These are phyloP conservation scores for Catharus ustulatus DNA, from an alignment of 2,797 vertebrate genomes.

Conservation along the genomic window DNA sequence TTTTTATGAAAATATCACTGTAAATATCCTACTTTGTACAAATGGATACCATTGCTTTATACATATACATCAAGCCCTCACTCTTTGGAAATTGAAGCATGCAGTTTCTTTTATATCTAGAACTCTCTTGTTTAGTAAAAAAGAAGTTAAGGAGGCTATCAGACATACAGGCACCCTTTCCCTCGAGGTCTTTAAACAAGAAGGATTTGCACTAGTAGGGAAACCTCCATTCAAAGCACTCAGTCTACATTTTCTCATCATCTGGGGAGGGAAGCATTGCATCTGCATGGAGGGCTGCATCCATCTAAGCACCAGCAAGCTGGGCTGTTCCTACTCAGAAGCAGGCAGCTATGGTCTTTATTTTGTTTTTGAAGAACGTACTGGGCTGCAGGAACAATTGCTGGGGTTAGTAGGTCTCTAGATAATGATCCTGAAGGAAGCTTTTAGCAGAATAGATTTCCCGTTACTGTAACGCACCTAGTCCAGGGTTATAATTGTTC, in stretches of 20 bases:
- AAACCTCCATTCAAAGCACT: rapidly evolving
- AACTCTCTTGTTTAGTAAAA: neutral
- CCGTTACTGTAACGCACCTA: neutral
- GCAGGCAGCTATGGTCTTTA: neutral
- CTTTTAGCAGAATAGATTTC: conserved; percentile 52
- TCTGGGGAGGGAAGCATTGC: neutral
- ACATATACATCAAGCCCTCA: neutral
- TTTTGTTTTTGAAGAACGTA: neutral
- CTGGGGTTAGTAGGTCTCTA: neutral
- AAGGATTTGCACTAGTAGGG: neutral
- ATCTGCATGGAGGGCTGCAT: neutral
- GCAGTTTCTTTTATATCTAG: neutral
- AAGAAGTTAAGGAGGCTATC: neutral
- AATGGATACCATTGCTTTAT: neutral
- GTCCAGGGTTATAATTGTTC: neutral
- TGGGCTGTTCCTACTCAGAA: neutral
- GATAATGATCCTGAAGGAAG: conserved; percentile 16
- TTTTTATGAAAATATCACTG: neutral
- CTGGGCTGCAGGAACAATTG: neutral
- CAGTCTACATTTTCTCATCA: neutral
- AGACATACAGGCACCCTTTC: neutral
- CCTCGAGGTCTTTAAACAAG: neutral
- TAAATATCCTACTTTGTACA: neutral
- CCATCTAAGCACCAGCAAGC: neutral
- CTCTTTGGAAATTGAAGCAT: neutral